Conservation (phyloP, 53 echinoderm and acorn worm species). For the Temnopleurus reevesii region DNA sequence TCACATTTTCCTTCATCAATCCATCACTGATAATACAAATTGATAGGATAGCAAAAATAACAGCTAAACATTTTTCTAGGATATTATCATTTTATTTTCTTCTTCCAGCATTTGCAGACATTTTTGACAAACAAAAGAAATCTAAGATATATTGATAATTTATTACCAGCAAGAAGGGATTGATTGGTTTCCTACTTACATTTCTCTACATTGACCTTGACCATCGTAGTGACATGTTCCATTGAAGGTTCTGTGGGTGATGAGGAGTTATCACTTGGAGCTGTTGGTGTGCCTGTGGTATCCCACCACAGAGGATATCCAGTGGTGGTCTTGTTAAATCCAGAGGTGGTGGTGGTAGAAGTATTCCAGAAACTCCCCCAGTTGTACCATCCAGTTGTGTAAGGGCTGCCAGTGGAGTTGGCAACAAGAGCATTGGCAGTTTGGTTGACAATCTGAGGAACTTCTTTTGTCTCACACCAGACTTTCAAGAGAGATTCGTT, state of each 20-base stretch:
- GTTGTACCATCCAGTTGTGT: background rate
- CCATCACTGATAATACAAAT: no score
- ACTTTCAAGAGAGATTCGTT: constrained; percentile 74
- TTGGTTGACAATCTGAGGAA: constrained; percentile 40
- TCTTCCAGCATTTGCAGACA: no score
- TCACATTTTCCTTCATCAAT: no score
- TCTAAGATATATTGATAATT: no score
- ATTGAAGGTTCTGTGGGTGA: constrained; percentile 1
- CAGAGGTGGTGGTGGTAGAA: background rate
- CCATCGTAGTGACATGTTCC: constrained; percentile 37
- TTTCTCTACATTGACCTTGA: constrained; percentile 64
- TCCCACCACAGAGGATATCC: constrained; percentile 28
- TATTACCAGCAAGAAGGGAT: no score
- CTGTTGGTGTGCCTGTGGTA: background rate
- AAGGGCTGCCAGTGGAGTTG: background rate
- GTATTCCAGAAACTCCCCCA: constrained; percentile 15
- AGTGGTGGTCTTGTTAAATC: constrained; percentile 7
- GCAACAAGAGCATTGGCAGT: constrained; percentile 12
- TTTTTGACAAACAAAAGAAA: no score
- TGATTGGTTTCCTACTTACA: constrained; percentile 64
- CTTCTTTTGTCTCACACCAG: constrained; percentile 67
- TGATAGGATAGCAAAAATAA: no score
- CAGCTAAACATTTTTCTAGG: no score
- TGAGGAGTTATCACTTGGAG: background rate
- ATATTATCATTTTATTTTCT: no score